Conservation (phyloP, 2,113 vertebrate species). For the Labeo catla region DNA sequence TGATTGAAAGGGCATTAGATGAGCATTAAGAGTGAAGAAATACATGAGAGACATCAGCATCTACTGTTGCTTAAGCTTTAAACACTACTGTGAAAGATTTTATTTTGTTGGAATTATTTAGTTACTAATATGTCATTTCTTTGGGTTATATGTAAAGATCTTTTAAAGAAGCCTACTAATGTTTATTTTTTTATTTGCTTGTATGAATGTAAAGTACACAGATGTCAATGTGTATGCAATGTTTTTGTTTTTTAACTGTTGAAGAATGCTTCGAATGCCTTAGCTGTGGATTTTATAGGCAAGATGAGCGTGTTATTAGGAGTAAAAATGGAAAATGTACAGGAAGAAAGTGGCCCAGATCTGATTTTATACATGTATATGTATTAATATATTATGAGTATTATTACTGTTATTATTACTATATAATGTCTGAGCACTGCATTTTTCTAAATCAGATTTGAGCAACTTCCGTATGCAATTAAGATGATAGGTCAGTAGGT, state of each 20-base stretch:
- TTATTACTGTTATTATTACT: too few relatives aligned
- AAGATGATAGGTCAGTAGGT: background rate
- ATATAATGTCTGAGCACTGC: background rate
- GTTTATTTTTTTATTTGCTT: constrained; percentile 35
- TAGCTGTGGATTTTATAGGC: background rate
- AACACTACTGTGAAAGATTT: constrained; percentile 49
- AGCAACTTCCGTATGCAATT: background rate
- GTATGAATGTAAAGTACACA: constrained; percentile 9
- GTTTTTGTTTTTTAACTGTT: constrained; percentile 20
- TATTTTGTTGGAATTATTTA: background rate
- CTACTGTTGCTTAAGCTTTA: constrained; percentile 46
- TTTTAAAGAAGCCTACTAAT: constrained; percentile 9
- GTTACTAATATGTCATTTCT: constrained; percentile 19
- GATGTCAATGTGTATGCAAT: background rate
- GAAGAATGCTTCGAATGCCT: background rate
- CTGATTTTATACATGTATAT: too few relatives aligned
- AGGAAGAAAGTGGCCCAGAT: background rate
- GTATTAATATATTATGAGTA: too few relatives aligned
- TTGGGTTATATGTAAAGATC: background rate
- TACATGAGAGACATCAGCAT: constrained; percentile 1
- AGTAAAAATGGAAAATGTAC: background rate
- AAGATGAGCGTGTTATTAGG: background rate
- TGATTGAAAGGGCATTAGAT: constrained; percentile 42
- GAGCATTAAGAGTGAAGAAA: background rate
- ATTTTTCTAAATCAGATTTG: constrained; percentile 3